Percentiles rank a stretch among this genome's conserved stretches.
Conservation (phyloP, 2,888 invertebrate genomes). For the Nomada flava region DNA sequence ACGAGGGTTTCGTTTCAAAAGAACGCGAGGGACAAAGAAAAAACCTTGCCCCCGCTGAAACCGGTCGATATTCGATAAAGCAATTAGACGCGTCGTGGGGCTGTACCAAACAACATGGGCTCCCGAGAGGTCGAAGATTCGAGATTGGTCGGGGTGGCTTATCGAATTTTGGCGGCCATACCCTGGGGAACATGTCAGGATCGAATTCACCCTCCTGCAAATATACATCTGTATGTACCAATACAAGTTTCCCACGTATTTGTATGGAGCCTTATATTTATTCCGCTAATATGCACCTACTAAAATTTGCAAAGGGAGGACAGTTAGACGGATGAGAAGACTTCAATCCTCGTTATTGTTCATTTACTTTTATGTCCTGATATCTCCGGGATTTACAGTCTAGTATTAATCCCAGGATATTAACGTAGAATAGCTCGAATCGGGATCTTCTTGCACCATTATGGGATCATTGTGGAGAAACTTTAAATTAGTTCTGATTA, state of each 20-base stretch:
- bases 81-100: conserved; percentile 48
- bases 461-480: neutral
- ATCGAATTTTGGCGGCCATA: conserved; percentile 62
- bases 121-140: conserved; percentile 52
- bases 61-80: conserved; percentile 57
- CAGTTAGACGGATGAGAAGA: conserved; percentile 15
- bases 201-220: conserved; percentile 58
- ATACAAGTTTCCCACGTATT: neutral
- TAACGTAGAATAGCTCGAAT: neutral
- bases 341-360: conserved; percentile 32
- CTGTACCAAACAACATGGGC: conserved; percentile 44
- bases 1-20: neutral
- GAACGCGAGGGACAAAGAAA: conserved; percentile 7
- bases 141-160: conserved; percentile 51
- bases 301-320: conserved; percentile 4
- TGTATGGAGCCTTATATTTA: neutral
- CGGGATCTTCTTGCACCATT: conserved; percentile 21
- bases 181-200: conserved; percentile 48
- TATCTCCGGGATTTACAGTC: conserved; percentile 23
- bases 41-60: conserved; percentile 25
- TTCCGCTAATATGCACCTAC: neutral
- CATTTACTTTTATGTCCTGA: conserved; percentile 26
- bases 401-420: conserved; percentile 23
- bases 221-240: conserved; percentile 19
- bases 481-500: conserved; percentile 14